A percentile compares a stretch with the other conserved stretches of the same genome.
phyloP scores from a whole-genome alignment of 2,797 vertebrate genomes.

The Sebastes melanostomus region DNA sequence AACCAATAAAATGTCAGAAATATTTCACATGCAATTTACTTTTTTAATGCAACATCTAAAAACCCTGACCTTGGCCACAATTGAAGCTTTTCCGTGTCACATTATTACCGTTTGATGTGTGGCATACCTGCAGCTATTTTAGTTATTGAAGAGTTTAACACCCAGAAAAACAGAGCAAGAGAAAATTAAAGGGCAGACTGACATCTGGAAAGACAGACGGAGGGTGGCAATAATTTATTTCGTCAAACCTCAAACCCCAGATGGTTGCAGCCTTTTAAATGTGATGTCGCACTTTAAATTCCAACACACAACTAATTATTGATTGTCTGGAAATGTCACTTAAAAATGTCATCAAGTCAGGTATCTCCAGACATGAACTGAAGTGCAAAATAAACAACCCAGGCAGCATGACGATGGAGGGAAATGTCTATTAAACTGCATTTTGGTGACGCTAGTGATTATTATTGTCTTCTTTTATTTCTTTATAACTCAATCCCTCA shows the following conservation, averaged over 20 bases:
- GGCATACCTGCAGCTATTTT: slow-evolving; percentile 7
- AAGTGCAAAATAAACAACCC: slow-evolving; percentile 8
- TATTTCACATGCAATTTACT: background rate
- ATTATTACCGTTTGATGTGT: background rate
- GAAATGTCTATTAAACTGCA: background rate
- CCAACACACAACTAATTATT: slow-evolving; percentile 62
- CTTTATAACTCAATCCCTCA: background rate
- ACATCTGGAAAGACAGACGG: slow-evolving; percentile 70
- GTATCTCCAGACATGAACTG: slow-evolving; percentile 37
- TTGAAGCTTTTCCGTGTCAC: slow-evolving; percentile 2
- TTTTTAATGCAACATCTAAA: background rate
- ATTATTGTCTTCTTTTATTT: no score
- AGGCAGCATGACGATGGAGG: background rate
- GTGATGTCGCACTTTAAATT: slow-evolving; percentile 63
- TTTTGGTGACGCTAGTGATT: background rate
- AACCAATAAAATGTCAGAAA: background rate
- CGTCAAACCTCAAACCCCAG: slow-evolving; percentile 58
- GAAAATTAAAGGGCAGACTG: slow-evolving; percentile 61
- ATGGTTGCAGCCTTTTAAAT: slow-evolving; percentile 67
- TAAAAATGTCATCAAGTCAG: slow-evolving; percentile 52
- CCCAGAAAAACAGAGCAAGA: slow-evolving; percentile 28
- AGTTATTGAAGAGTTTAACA: slow-evolving; percentile 28
- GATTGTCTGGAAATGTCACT: slow-evolving; percentile 67
- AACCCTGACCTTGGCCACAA: background rate
- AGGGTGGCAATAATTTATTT: slow-evolving; percentile 70